Conservation (phyloP, 2,797 vertebrate species). For the Eidolon dupreanum region DNA sequence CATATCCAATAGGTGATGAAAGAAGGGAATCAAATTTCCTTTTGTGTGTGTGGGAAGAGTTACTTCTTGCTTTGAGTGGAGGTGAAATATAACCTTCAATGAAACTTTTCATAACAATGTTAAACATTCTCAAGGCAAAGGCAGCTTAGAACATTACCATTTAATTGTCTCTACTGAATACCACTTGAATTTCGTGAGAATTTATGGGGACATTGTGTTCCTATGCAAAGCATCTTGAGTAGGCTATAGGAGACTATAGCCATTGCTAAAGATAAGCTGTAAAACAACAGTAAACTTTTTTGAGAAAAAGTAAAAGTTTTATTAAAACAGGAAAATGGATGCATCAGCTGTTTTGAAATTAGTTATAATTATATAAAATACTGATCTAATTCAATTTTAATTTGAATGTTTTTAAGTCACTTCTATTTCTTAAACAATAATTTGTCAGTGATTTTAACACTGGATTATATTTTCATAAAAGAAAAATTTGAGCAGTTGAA, state of each 20-base stretch:
- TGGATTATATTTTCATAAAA: neutral
- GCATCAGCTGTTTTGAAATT: neutral
- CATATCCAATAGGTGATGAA: neutral
- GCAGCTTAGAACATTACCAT: neutral
- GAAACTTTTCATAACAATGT: neutral
- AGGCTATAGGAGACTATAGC: neutral
- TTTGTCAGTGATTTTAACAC: neutral
- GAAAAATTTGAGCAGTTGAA: neutral
- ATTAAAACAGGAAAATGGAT: neutral
- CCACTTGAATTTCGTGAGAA: neutral
- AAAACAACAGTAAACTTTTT: neutral
- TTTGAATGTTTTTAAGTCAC: neutral
- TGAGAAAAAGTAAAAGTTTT: neutral
- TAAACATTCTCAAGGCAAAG: neutral
- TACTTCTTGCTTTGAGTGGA: neutral
- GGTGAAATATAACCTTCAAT: neutral
- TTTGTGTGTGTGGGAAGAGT: neutral
- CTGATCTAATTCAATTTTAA: neutral
- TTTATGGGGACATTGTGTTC: neutral
- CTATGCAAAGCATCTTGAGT: neutral
- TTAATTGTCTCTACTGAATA: neutral
- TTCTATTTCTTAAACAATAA: neutral
- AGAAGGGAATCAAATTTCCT: neutral
- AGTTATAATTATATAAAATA: neutral
- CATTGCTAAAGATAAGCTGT: neutral